Evolutionary conservation across 2,113 vertebrate genomes (phyloP), one percentile per base, ranked within the genome.

Genomic region (Lanius collurio): DNA sequence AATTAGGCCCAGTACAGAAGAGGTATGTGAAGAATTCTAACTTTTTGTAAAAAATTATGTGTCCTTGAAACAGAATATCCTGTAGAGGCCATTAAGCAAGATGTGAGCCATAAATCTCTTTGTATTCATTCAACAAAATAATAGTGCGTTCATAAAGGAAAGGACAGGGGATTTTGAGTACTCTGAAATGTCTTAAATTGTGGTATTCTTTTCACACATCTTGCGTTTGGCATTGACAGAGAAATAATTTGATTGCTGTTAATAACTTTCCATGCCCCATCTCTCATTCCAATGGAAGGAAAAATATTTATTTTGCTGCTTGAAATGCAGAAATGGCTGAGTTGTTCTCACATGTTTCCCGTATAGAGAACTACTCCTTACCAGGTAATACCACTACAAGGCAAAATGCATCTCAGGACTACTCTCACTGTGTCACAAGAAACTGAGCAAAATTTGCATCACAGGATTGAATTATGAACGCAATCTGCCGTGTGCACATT

Each of bases 21-120:
- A 94, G 44, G 33, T 70, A 86, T 60, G 73, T 64, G 60, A 94
- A 91, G 77, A 84, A 92, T 87, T 89, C 69, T 59, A 83, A 94
- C 86, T 87, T 95, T 63, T 87, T 4, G 5, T 59, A 59, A 59
- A 77, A 42, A 33, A 26, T 59, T 62, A 33, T 23, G 6, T 92
- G 71, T 56, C 56, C 73, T 84, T 89, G 89, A 87, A 94, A 89
- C 42, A 82, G 39, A 81, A 13, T 64, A 78, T 71, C 60, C 87
- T 87, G 31, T 52, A 56, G 80, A 94, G 86, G 31, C 12, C 60
- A 63, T 89, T 83, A 77, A 88, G 55, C 30, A 81, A 52, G 60
- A 87, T 56, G 76, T 84, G 76, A 93, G 73, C 83, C 52, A 75
- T 87, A 89, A 92, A 94, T 92, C 47, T 93, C 74, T 78, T 83